Percentiles rank a stretch among this genome's conserved stretches.
These are phyloP conservation scores for Silvanus unidentatus DNA, from an alignment of 2,888 invertebrate species.

Conservation along the genomic window DNA sequence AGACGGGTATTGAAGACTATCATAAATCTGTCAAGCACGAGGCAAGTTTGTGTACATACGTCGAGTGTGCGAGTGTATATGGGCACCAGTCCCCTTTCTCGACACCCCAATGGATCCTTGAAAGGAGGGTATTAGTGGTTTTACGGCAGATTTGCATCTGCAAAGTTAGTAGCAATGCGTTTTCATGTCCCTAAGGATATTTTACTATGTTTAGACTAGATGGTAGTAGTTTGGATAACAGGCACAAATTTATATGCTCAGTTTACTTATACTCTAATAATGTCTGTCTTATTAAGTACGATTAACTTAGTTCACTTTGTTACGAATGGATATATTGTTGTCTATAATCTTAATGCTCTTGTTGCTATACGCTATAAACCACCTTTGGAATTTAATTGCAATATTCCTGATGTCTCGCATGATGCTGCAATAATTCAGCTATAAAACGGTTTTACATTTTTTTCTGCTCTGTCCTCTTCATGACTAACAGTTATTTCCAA, in stretches of 20 bases:
- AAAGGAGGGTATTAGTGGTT: constrained; percentile 41
- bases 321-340: no score
- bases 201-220: constrained; percentile 35
- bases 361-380: no score
- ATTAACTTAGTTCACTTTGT: constrained; percentile 14
- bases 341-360: no score
- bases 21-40: constrained; percentile 43
- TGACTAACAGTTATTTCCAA: no score
- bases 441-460: no score
- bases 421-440: no score
- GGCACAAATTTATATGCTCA: constrained; percentile 31
- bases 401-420: no score
- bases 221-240: constrained; percentile 23
- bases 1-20: constrained; percentile 32
- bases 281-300: constrained; percentile 8
- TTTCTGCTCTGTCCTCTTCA: no score
- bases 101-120: constrained; percentile 31
- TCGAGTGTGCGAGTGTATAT: no score
- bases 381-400: no score
- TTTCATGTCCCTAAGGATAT: constrained; percentile 35
- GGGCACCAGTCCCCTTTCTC: no score
- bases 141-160: constrained; percentile 43
- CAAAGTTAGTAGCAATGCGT: constrained; percentile 40
- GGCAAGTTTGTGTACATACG: constrained; percentile 32
- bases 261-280: constrained; percentile 13